These are phyloP conservation scores for Bombus fervidus DNA, from an alignment of 1,140 invertebrate genomes.

Conservation along the genomic window DNA sequence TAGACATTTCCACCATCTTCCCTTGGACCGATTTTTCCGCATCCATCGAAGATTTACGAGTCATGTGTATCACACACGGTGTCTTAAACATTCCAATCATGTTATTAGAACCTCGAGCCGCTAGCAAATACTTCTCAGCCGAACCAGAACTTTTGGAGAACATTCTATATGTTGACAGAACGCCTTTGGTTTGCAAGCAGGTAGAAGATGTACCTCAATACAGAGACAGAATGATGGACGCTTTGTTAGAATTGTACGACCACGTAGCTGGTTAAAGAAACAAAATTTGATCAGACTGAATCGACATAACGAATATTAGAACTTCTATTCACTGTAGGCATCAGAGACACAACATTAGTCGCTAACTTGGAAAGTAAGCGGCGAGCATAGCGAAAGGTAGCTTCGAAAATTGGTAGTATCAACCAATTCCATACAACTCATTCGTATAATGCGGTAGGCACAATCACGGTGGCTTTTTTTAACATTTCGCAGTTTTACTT, in stretches of 20 bases:
- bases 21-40: constrained; percentile 66
- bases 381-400: neutral
- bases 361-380: constrained; percentile 46
- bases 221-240: constrained; percentile 63
- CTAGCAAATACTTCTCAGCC: constrained; percentile 67
- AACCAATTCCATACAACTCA: neutral
- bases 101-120: constrained; percentile 64
- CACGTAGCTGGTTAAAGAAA: constrained; percentile 22
- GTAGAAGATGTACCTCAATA: constrained; percentile 59
- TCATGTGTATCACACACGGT: constrained; percentile 65
- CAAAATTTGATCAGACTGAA: too few relatives aligned
- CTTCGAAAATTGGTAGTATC: neutral
- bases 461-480: neutral
- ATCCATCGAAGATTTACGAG: constrained; percentile 66
- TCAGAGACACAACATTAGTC: neutral
- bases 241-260: constrained; percentile 68
- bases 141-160: constrained; percentile 59
- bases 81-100: constrained; percentile 71
- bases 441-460: neutral
- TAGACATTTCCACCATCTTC: constrained; percentile 58
- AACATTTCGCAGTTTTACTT: too few relatives aligned
- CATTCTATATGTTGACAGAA: constrained; percentile 69
- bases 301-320: neutral
- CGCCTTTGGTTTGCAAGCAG: constrained; percentile 65
- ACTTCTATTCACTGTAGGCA: constrained; percentile 6